These are phyloP conservation scores for Drosophila sucinea DNA, from an alignment of 1,140 invertebrate species.

Conservation along the genomic window DNA sequence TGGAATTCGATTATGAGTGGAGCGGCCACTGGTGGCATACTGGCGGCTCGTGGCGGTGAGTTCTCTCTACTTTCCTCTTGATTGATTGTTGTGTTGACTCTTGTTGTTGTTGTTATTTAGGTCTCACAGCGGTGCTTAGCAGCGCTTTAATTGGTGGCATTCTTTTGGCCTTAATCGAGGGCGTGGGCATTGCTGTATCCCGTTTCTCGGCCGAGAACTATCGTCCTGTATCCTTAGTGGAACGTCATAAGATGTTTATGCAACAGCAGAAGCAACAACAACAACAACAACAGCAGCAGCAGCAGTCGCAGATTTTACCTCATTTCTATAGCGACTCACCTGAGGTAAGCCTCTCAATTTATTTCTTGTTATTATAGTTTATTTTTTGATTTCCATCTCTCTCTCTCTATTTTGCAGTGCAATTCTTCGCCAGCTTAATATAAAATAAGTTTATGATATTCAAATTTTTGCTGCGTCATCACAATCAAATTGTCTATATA, in stretches of 20 bases:
- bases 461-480: slow-evolving; percentile 43
- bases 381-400: not conserved
- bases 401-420: slow-evolving; percentile 31
- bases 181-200: slow-evolving; percentile 48
- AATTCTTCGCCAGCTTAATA: slow-evolving; percentile 50
- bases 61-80: not conserved
- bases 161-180: slow-evolving; percentile 62
- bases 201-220: slow-evolving; percentile 58
- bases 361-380: not conserved
- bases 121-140: slow-evolving; percentile 53
- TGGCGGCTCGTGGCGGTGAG: slow-evolving; percentile 61
- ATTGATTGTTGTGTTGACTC: not conserved
- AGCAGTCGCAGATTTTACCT: not conserved
- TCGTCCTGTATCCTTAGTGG: slow-evolving; percentile 51
- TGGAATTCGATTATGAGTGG: slow-evolving; percentile 70
- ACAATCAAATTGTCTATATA: slow-evolving; percentile 16
- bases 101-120: slow-evolving; percentile 7
- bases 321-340: not conserved
- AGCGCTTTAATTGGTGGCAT: slow-evolving; percentile 62
- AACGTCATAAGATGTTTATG: slow-evolving; percentile 46
- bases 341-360: not conserved
- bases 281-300: slow-evolving; percentile 17
- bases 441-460: slow-evolving; percentile 13
- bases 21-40: slow-evolving; percentile 55
- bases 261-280: slow-evolving; percentile 39